These are phyloP conservation scores for Reticulitermes lucifugus DNA, from an alignment of 2,888 invertebrate species.

Conservation along the genomic window DNA sequence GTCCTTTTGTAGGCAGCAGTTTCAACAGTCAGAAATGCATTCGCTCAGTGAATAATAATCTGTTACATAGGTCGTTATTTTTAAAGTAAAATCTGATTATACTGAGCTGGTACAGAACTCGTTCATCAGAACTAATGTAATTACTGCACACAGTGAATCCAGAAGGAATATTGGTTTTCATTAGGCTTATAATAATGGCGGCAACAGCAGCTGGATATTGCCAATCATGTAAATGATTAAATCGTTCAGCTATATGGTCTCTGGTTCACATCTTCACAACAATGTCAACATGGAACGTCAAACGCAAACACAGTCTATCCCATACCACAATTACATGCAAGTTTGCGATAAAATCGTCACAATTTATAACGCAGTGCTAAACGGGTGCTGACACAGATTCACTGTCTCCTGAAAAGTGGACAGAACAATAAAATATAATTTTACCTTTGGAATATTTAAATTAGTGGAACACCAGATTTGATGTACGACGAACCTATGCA, in stretches of 20 bases:
- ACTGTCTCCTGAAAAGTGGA: too few relatives aligned
- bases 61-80: constrained; percentile 4
- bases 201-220: constrained; percentile 10
- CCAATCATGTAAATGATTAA: constrained; percentile 35
- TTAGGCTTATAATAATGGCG: constrained; percentile 28
- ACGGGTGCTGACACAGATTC: background rate
- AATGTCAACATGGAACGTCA: constrained; percentile 17
- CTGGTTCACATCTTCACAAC: constrained; percentile 28
- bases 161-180: constrained; percentile 34
- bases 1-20: background rate
- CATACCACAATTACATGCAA: background rate
- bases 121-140: constrained; percentile 22
- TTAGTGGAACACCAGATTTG: too few relatives aligned
- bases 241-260: constrained; percentile 27
- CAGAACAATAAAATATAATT: too few relatives aligned
- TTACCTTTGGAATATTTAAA: too few relatives aligned
- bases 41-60: background rate
- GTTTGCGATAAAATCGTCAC: background rate
- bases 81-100: background rate
- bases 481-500: too few relatives aligned
- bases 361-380: background rate
- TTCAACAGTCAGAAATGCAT: background rate
- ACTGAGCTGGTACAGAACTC: constrained; percentile 16
- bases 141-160: background rate
- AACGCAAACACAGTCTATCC: constrained; percentile 13